These are phyloP conservation scores for Athene cunicularia DNA, from an alignment of 2,113 vertebrate species.

Conservation along the genomic window DNA sequence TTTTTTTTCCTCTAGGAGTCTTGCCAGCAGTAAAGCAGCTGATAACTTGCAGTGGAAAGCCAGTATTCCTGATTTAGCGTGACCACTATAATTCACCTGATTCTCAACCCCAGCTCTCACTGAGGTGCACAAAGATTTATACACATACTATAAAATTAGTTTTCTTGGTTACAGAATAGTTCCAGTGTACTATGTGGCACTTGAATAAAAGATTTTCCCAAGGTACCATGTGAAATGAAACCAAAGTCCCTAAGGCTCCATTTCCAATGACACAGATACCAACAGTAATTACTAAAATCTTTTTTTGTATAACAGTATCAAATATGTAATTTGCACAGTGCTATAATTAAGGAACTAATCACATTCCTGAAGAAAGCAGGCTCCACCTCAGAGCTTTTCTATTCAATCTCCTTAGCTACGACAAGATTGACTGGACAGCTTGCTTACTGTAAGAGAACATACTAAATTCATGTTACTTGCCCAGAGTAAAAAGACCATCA, in stretches of 20 bases:
- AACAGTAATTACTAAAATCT: constrained; percentile 11
- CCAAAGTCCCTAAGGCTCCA: not conserved
- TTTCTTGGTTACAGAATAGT: not conserved
- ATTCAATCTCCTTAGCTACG: not conserved
- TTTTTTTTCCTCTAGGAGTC: not conserved
- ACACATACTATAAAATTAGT: not conserved
- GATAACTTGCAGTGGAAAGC: not conserved
- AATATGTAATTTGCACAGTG: constrained; percentile 23
- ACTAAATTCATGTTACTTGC: not conserved
- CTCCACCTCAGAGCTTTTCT: not conserved
- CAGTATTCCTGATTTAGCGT: not conserved
- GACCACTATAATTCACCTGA: not conserved
- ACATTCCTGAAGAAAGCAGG: constrained; percentile 32
- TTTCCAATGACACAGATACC: constrained; percentile 14
- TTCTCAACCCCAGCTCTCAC: not conserved
- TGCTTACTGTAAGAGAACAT: not conserved
- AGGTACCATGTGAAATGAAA: not conserved
- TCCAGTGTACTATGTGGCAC: not conserved
- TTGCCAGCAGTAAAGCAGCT: not conserved
- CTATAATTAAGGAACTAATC: constrained; percentile 57
- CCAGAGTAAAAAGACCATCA: not conserved
- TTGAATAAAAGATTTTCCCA: not conserved
- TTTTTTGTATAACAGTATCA: constrained; percentile 13
- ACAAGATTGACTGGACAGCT: not conserved
- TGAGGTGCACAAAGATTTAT: not conserved